Percentiles rank a stretch among this genome's conserved stretches.
phyloP scores from a whole-genome alignment of 1,140 invertebrate genomes.

The Cecropterus lyciades region DNA sequence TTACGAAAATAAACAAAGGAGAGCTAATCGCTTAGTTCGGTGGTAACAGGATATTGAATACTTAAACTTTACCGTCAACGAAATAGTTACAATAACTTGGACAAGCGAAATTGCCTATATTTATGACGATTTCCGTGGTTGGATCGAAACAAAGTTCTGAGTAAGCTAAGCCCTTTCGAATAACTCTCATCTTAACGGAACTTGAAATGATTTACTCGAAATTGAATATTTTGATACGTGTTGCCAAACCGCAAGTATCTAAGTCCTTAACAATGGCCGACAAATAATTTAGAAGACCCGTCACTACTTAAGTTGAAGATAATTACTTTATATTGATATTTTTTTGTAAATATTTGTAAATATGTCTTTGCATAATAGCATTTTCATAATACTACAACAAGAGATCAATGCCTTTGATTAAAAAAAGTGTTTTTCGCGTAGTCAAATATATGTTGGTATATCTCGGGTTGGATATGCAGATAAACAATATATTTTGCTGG shows the following conservation, averaged over 20 bases:
- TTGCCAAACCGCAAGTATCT: not conserved
- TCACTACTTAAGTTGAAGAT: too few relatives aligned
- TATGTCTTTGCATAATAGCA: too few relatives aligned
- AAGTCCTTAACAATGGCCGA: too few relatives aligned
- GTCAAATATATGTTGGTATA: too few relatives aligned
- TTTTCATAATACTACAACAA: too few relatives aligned
- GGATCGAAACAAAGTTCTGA: conserved; percentile 62
- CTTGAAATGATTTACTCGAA: conserved; percentile 53
- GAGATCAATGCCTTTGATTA: too few relatives aligned
- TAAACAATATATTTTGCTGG: too few relatives aligned
- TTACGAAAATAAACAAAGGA: conserved; percentile 1
- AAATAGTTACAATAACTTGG: conserved; percentile 62
- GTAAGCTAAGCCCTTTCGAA: conserved; percentile 58
- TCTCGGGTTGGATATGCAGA: too few relatives aligned
- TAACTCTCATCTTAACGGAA: conserved; percentile 52
- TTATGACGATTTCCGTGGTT: conserved; percentile 60
- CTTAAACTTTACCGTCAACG: conserved; percentile 58
- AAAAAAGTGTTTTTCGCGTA: too few relatives aligned
- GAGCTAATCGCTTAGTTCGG: conserved; percentile 45
- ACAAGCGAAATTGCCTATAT: conserved; percentile 50
- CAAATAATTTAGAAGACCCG: too few relatives aligned
- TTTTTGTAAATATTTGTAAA: too few relatives aligned
- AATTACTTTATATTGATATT: too few relatives aligned
- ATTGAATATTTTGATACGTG: conserved; percentile 40
- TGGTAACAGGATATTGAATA: conserved; percentile 48